Base-by-base conservation (phyloP, 2,888 invertebrate species). In the Patella ulyssiponensis region DNA sequence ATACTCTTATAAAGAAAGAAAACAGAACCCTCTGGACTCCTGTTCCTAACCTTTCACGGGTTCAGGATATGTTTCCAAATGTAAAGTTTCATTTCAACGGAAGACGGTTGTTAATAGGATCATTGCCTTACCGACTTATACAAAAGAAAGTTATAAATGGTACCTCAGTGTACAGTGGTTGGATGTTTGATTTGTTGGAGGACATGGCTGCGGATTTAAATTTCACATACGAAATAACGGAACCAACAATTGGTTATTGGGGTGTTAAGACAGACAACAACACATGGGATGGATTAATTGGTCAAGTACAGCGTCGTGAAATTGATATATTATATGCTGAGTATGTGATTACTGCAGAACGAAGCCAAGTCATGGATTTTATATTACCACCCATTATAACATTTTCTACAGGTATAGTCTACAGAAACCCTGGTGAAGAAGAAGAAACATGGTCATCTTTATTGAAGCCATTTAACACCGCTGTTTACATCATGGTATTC, bases 281-380 rank as follows among this genome's bases (percentile, higher is more conserved):
- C n/a, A 64, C n/a, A 2, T 64, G 20, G n/a, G 20, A n/a, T 7
- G 64, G 64, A 20, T 20, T 64, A 20, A 20, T 64, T 20, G 64
- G 53, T 73, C 14, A 53, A 27, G 54, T 56, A 33, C 17, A 23
- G 14, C 15, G 15, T 4, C 51, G 69, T 44, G 75, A 20, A 52
- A 52, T 75, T 20, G 75, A 75, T 54, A 69, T 75, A 20, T 20
- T 17, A 27, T 53, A 69, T 20, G 75, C 75, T 23, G 75, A 75
- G 53, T 51, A 53, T 44, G 17, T 51, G 51, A 53, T 75, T 54
- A 69, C 69, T 33, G 52, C 33, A 17, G 52, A 69, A 20, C 44
- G 75, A 33, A 69, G 52, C 52, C 51, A n/a, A 20, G 51, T 75
- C 9, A 70, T 75, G 75, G 75, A 75, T 69, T 75, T 20, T 69